These are phyloP conservation scores for Ischnura elegans DNA, from an alignment of 2,888 invertebrate genomes.

Conservation along the genomic window DNA sequence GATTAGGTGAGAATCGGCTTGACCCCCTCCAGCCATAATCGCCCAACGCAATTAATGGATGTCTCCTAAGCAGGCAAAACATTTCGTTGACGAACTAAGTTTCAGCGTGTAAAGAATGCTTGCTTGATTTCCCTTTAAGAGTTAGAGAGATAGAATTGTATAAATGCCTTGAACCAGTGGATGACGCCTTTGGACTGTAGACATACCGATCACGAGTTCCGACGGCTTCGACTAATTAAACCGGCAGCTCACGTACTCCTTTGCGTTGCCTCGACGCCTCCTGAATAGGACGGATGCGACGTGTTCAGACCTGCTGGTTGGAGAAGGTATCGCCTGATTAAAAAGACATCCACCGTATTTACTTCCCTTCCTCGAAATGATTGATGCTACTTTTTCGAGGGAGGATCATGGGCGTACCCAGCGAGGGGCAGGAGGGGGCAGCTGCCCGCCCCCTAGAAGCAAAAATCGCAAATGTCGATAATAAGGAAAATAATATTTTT, in stretches of 20 bases:
- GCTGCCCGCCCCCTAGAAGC: no score
- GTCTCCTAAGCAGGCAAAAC: neutral
- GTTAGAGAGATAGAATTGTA: neutral
- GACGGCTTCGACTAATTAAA: neutral
- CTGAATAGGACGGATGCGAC: constrained; percentile 6
- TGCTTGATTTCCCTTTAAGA: neutral
- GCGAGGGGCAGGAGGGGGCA: no score
- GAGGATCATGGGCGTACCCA: no score
- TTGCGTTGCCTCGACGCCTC: constrained; percentile 14
- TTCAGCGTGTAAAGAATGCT: neutral
- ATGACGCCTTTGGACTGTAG: neutral
- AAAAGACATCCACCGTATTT: neutral
- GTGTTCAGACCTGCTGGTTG: constrained; percentile 22
- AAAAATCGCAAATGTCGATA: no score
- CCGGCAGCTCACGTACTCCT: constrained; percentile 21
- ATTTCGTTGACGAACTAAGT: no score
- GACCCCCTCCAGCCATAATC: no score
- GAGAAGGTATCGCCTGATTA: neutral
- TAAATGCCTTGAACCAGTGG: neutral
- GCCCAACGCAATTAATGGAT: no score
- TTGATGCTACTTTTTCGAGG: neutral
- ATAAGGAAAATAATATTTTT: no score
- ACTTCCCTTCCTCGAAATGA: neutral
- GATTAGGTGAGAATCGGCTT: no score
- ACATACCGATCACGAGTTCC: neutral